Evolutionary conservation across 2,888 invertebrate species (phyloP), one percentile per base, ranked within the genome.

Genomic region (Meiosimyza decipiens): DNA sequence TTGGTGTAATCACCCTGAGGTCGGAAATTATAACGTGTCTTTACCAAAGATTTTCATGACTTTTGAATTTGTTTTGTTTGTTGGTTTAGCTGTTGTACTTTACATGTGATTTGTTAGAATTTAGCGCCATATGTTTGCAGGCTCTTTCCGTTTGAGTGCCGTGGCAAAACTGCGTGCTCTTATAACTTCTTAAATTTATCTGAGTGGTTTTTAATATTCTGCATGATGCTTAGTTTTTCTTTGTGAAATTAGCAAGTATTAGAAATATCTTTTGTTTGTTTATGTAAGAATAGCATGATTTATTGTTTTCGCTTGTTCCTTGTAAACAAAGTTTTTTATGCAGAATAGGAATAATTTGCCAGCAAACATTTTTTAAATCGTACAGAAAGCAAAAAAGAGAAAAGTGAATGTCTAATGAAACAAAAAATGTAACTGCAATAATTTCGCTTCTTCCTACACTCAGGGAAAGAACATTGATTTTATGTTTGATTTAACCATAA

Each of bases 101-200:
- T 75, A 76, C 63, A 22, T 55, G 55, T 18, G 55, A 33, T 22
- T 67, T 67, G 67, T 67, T 67, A 54, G 40, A 12, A 54, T 47
- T 40, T 67, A 55, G 54, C 55, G 40, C 55, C 55, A 55, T 54
- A 57, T 67, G 67, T 33, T 40, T 54, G 54, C 55, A 55, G 55
- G 47, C 54, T 67, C 54, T 16, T 12, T n/a, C 13, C 47, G 7
- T 63, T 16, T 3, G 40, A 18, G 49, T 63, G 63, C n/a, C 13
- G n/a, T 49, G 63, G 16, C 6, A 33, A 16, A 6, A 49, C 7
- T 49, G 28, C 40, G 33, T 63, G 40, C 33, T 22, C 22, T 47
- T 47, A 47, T 63, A 49, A 12, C 40, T 63, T 63, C 13, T 16
- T 57, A 57, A 57, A 13, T 11, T 57, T 28, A 57, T 57, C 28